Evolutionary conservation across 2,797 vertebrate species (phyloP), one percentile per base, ranked within the genome.

Genomic region (Syngnathus acus): DNA sequence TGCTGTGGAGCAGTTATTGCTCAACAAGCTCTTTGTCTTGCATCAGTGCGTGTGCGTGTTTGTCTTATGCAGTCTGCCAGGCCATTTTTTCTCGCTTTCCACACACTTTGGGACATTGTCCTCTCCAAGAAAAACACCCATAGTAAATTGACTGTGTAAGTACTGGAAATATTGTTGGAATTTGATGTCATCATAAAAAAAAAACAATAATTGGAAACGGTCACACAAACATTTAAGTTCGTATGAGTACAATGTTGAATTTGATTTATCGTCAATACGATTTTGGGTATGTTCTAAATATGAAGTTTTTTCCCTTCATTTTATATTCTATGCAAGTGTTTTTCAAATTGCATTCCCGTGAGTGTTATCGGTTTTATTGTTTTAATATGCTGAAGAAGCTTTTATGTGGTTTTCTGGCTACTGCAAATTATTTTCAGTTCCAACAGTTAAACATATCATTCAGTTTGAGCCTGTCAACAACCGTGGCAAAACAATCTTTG

Each of bases 11-110:
- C 86, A 77, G 84, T 87, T 81, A 86, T 84, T 75, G 77, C 82
- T 84, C 78, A 86, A 83, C 81, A 82, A 82, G 77, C 75, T 78
- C 78, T 86, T 81, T 84, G 85, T 83, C 76, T 78, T 79, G 71
- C 78, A 81, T 84, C 78, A 77, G 74, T 76, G 74, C 68, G 26
- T 70, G 77, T 82, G 78, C 81, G 72, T 79, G 83, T 86, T 84
- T 82, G 78, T 82, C 76, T 79, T 78, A 66, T 75, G 78, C 74
- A 71, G 75, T 68, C 71, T 82, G 79, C 74, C 69, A 66, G 58
- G 72, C 63, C 75, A 71, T 66, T 82, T 83, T 45, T 17, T 45
- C n/a, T 40, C 11, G 26, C 64, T 62, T 80, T 68, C 45, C 68
- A 10, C 62, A 64, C 45, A 39, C 17, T 13, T 8, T 1, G 26